Evolutionary conservation across 2,797 vertebrate genomes (phyloP), one percentile per base, ranked within the genome.

Genomic region (Tapera naevia): DNA sequence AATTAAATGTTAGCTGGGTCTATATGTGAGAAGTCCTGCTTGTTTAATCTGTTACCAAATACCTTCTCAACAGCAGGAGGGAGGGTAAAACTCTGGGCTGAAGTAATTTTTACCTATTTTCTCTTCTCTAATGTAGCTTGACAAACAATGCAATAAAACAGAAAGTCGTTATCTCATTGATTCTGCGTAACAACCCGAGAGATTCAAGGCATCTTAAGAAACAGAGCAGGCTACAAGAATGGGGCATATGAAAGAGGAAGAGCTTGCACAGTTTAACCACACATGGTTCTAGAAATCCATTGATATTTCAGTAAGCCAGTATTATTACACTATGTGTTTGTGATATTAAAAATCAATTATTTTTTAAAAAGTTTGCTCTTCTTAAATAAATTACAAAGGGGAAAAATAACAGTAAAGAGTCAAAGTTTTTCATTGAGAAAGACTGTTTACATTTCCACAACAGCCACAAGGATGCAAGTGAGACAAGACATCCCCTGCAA

Each of bases 141-240:
- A 93, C 50, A 92, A 93, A 82, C 48, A 76, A 76, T 41, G 28
- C 69, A 93, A n/a, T 78, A 69, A 89, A 75, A 61, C 3, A 92
- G 37, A 6, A 89, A 92, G 39, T 64, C 67, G 65, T 78, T 80
- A 80, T 15, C 17, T 86, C 54, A 61, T 8, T 78, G 65, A 92
- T 67, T 0, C 0, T 6, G 4, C 80, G 33, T 50, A 87, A 72
- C 24, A 90, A 64, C 13, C 16, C 19, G 4, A 89, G 35, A 79
- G 35, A 75, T 72, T 64, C 39, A 73, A 70, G 25, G 32, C 9
- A 74, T 64, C 50, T 70, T 56, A 41, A 67, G 66, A 88, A 91
- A 76, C 35, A 73, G 33, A 80, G 17, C 14, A 71, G 16, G 25
- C 41, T 66, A 46, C 25, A 75, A 75, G 39, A 85, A 72, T 5